These are phyloP conservation scores for Microplitis demolitor DNA, from an alignment of 1,140 invertebrate genomes.

Conservation along the genomic window DNA sequence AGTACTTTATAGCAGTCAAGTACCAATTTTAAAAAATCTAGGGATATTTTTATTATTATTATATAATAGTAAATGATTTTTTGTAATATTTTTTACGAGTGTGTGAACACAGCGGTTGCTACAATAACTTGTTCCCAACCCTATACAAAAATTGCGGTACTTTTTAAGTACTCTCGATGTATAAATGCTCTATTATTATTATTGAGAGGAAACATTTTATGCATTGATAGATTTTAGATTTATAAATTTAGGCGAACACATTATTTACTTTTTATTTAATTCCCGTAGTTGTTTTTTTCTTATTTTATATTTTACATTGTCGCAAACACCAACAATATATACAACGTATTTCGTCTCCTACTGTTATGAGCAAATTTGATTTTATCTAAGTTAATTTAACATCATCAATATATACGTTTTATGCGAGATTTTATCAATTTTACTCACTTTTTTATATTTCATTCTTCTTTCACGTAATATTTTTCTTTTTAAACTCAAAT, in stretches of 20 bases:
- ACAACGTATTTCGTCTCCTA: conserved; percentile 22
- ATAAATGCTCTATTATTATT: conserved; percentile 32
- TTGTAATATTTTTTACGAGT: conserved; percentile 18
- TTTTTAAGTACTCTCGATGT: conserved; percentile 38
- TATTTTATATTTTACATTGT: no score
- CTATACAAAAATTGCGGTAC: conserved; percentile 35
- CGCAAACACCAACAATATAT: neutral
- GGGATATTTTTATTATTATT: neutral
- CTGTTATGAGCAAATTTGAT: conserved; percentile 50
- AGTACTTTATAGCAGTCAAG: no score
- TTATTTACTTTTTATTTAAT: neutral
- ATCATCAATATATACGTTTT: neutral
- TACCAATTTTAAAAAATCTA: no score
- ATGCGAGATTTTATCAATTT: conserved; percentile 2
- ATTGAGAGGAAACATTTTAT: no score
- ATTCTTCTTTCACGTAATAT: no score
- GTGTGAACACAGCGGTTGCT: conserved; percentile 51
- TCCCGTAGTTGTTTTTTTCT: no score
- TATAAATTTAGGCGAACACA: neutral
- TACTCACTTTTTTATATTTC: conserved; percentile 1
- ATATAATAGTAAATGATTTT: no score
- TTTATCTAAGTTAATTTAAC: conserved; percentile 31
- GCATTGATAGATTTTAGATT: neutral
- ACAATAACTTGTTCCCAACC: conserved; percentile 45
- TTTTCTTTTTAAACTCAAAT: neutral